Conservation (phyloP, 1,140 invertebrate genomes). For the Lutraria rhynchaena region DNA sequence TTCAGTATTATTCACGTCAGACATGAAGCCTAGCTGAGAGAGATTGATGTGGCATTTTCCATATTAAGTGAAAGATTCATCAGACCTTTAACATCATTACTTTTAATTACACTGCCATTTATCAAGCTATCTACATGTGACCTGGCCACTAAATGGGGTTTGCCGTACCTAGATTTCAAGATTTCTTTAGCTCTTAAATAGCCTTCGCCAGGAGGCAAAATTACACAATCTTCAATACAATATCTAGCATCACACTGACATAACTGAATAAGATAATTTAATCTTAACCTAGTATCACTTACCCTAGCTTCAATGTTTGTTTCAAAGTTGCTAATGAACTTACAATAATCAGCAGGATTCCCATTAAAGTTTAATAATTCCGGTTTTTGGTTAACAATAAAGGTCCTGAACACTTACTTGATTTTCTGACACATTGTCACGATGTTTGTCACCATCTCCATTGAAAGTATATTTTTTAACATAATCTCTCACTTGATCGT, state of each 20-base stretch:
- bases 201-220: background rate
- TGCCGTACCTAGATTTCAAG: background rate
- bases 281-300: background rate
- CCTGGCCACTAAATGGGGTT: constrained; percentile 8
- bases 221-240: constrained; percentile 20
- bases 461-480: background rate
- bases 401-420: background rate
- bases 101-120: too few relatives aligned
- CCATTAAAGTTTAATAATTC: constrained; percentile 15
- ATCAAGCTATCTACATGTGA: background rate
- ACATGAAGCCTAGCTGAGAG: background rate
- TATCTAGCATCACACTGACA: constrained; percentile 5
- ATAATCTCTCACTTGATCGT: background rate
- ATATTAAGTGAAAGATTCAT: background rate
- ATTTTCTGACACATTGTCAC: background rate
- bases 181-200: constrained; percentile 11
- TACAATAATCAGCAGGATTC: constrained; percentile 19
- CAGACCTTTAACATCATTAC: too few relatives aligned
- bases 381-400: background rate
- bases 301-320: too few relatives aligned
- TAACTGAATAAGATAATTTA: constrained; percentile 14
- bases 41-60: constrained; percentile 8
- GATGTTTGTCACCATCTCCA: background rate
- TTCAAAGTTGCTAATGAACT: constrained; percentile 17
- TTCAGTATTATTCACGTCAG: too few relatives aligned